Conservation (phyloP, 1,140 invertebrate species). For the Aphelenchoides besseyi region DNA sequence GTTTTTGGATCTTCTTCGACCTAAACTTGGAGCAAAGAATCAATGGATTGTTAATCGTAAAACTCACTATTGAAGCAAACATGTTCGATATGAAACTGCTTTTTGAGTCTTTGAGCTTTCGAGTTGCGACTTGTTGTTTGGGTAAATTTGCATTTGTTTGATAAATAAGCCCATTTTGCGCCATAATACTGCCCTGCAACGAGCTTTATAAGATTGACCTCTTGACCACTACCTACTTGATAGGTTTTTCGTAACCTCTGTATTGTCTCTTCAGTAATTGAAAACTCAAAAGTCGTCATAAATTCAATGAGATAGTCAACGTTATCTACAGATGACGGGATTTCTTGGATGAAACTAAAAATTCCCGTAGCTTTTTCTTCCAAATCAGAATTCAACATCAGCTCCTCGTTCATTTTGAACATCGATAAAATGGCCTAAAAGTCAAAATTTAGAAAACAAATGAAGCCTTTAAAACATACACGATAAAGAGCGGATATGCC, state of each 20-base stretch:
- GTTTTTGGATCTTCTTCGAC: constrained; percentile 70
- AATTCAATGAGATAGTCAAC: constrained; percentile 66
- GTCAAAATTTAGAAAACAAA: constrained; percentile 57
- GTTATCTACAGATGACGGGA: constrained; percentile 45
- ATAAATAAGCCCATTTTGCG: constrained; percentile 74
- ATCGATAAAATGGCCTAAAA: constrained; percentile 51
- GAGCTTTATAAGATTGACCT: constrained; percentile 74
- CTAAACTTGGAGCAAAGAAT: constrained; percentile 23
- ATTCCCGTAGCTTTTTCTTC: constrained; percentile 45
- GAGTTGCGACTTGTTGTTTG: constrained; percentile 68
- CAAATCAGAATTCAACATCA: constrained; percentile 36
- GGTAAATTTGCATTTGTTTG: constrained; percentile 76
- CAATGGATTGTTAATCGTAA: constrained; percentile 47
- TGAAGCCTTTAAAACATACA: constrained; percentile 69
- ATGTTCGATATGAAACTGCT: constrained; percentile 83
- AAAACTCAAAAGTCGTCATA: constrained; percentile 58
- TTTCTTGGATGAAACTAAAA: constrained; percentile 46
- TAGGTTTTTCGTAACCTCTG: constrained; percentile 55
- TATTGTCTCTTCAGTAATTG: constrained; percentile 57
- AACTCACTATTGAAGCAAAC: constrained; percentile 74
- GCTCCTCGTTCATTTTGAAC: constrained; percentile 58
- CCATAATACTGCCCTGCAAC: constrained; percentile 81
- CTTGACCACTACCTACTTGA: constrained; percentile 57
- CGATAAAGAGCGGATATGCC: constrained; percentile 94
- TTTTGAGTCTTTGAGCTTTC: constrained; percentile 82